These are phyloP conservation scores for Allygus modestus DNA, from an alignment of 2,888 invertebrate species.

Conservation along the genomic window DNA sequence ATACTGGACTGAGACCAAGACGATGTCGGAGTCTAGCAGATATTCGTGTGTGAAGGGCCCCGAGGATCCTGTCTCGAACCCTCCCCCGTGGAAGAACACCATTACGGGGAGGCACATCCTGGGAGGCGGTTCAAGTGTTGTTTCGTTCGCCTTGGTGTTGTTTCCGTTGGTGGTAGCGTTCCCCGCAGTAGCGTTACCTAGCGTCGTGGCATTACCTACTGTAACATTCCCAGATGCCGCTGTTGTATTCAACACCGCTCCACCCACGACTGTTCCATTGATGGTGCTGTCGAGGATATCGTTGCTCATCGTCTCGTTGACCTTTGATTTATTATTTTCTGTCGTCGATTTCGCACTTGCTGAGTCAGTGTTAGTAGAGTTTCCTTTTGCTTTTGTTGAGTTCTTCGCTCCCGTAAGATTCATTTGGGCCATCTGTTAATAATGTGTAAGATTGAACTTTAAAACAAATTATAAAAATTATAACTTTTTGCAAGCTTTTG, in stretches of 20 bases:
- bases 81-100: slow-evolving; percentile 76
- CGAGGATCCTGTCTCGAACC: slow-evolving; percentile 81
- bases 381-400: neutral
- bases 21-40: slow-evolving; percentile 79
- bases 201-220: neutral
- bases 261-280: neutral
- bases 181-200: neutral
- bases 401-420: neutral
- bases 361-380: neutral
- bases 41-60: slow-evolving; percentile 77
- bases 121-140: neutral
- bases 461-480: too few species aligned
- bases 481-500: too few species aligned
- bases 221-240: neutral
- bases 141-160: neutral
- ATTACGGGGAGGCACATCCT: slow-evolving; percentile 73
- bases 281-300: neutral
- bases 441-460: too few species aligned
- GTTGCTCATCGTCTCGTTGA: neutral
- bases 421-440: neutral
- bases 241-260: neutral
- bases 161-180: neutral
- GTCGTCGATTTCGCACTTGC: neutral
- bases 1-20: slow-evolving; percentile 73
- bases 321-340: neutral